Conservation (phyloP, 1,140 invertebrate species). For the Drosophila kohkoa region DNA sequence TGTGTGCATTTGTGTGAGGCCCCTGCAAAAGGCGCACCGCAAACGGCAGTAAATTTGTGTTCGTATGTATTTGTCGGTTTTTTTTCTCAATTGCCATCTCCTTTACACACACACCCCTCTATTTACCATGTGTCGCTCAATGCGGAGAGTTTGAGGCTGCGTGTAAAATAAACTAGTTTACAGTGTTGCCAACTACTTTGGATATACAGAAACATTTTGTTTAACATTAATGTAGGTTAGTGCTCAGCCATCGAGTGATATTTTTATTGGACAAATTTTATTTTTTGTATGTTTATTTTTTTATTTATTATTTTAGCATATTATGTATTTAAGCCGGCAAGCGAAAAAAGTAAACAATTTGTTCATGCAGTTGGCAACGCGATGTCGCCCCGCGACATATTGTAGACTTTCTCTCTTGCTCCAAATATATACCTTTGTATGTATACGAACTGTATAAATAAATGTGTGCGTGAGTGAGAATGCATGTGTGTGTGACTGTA, state of each 20-base stretch:
- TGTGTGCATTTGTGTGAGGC: slow-evolving; percentile 22
- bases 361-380: slow-evolving; percentile 46
- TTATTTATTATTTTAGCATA: slow-evolving; percentile 5
- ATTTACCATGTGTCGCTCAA: slow-evolving; percentile 39
- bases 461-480: slow-evolving; percentile 9
- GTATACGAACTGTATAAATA: slow-evolving; percentile 3
- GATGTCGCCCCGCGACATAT: slow-evolving; percentile 8
- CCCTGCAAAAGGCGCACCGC: slow-evolving; percentile 38
- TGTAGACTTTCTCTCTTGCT: slow-evolving; percentile 79
- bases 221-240: slow-evolving; percentile 62
- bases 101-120: slow-evolving; percentile 36
- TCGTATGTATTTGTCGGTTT: slow-evolving; percentile 44
- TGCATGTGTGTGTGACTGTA: slow-evolving; percentile 42
- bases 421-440: slow-evolving; percentile 41
- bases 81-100: slow-evolving; percentile 49
- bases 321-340: slow-evolving; percentile 32
- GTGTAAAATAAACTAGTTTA: slow-evolving; percentile 53
- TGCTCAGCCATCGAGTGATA: slow-evolving; percentile 29
- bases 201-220: slow-evolving; percentile 42
- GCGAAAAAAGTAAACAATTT: slow-evolving; percentile 51
- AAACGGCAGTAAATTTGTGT: slow-evolving; percentile 49
- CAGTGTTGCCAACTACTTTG: slow-evolving; percentile 50
- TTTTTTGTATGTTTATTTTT: not conserved
- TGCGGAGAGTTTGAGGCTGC: slow-evolving; percentile 43
- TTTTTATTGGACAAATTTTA: slow-evolving; percentile 31